Evolutionary conservation across 2,113 vertebrate genomes (phyloP).

Genomic region (Desmodus rotundus): DNA sequence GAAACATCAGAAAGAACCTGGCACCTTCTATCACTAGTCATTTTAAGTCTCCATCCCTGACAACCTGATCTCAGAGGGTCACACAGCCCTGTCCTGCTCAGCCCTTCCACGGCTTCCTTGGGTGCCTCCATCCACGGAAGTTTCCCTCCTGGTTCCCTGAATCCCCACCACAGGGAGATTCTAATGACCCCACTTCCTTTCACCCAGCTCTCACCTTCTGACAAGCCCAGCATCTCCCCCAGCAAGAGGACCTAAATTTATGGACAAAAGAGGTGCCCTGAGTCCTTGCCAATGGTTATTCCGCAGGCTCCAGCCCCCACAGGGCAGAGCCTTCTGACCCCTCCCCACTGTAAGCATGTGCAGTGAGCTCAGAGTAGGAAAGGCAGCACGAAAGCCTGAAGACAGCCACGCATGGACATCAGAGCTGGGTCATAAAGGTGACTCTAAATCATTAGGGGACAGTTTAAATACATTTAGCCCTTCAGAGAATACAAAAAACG

Average conservation of each 20-base stretch:
- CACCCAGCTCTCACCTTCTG: neutral
- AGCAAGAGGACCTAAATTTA: neutral
- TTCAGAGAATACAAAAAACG: neutral
- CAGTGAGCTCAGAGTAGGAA: neutral
- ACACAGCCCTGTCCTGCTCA: neutral
- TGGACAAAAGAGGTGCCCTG: neutral
- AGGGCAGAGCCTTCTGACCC: neutral
- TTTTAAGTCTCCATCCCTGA: neutral
- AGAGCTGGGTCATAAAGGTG: neutral
- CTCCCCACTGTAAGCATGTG: neutral
- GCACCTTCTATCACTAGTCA: neutral
- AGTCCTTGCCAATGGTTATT: neutral
- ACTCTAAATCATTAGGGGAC: neutral
- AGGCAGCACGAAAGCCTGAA: neutral
- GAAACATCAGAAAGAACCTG: neutral
- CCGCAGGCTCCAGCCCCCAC: neutral
- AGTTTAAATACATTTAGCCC: neutral
- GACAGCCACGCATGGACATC: neutral
- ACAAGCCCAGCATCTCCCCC: neutral
- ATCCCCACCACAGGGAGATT: neutral
- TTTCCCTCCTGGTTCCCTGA: neutral
- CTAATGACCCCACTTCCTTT: neutral
- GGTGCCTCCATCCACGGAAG: neutral
- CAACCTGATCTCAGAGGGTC: neutral
- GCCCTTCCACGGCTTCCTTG: neutral